phyloP scores from a whole-genome alignment of 2,113 vertebrate species.

The Varanus komodoensis region DNA sequence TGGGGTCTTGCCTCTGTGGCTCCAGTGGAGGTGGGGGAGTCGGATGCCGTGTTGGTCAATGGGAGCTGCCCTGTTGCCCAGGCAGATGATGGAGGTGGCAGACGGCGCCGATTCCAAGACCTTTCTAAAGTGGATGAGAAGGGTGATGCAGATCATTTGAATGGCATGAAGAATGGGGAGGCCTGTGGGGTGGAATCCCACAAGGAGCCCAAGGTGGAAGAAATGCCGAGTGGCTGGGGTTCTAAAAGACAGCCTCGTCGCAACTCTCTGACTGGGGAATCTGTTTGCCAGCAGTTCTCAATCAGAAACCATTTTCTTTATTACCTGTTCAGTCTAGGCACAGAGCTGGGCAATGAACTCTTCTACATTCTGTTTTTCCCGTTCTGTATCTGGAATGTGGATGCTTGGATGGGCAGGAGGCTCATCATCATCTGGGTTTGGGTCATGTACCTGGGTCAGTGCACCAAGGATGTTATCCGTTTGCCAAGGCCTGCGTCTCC shows the following conservation, averaged over 20 bases:
- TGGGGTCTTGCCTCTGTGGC: constrained; percentile 10
- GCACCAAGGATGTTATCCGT: constrained; percentile 94
- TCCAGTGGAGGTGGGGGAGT: constrained; percentile 36
- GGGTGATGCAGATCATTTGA: not conserved
- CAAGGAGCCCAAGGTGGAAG: not conserved
- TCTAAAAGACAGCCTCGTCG: constrained; percentile 76
- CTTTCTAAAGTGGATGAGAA: constrained; percentile 1
- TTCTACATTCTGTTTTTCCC: constrained; percentile 97
- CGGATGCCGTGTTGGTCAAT: constrained; percentile 55
- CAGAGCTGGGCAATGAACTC: constrained; percentile 95
- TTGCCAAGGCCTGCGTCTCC: constrained; percentile 93
- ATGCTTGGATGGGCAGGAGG: constrained; percentile 86
- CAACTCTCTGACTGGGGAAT: constrained; percentile 91
- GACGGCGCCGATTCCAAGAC: constrained; percentile 26
- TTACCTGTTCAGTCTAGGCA: constrained; percentile 92
- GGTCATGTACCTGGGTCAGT: constrained; percentile 98
- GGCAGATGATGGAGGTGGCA: not conserved
- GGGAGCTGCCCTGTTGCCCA: constrained; percentile 37
- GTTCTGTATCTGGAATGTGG: constrained; percentile 93
- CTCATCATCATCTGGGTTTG: constrained; percentile 93
- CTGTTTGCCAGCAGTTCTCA: constrained; percentile 81
- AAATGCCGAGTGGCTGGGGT: constrained; percentile 26
- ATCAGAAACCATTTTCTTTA: constrained; percentile 86
- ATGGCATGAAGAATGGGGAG: constrained; percentile 57
- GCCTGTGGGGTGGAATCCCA: constrained; percentile 34